Base-by-base conservation (phyloP, 2,113 vertebrate genomes). In the Heliornis fulica region DNA sequence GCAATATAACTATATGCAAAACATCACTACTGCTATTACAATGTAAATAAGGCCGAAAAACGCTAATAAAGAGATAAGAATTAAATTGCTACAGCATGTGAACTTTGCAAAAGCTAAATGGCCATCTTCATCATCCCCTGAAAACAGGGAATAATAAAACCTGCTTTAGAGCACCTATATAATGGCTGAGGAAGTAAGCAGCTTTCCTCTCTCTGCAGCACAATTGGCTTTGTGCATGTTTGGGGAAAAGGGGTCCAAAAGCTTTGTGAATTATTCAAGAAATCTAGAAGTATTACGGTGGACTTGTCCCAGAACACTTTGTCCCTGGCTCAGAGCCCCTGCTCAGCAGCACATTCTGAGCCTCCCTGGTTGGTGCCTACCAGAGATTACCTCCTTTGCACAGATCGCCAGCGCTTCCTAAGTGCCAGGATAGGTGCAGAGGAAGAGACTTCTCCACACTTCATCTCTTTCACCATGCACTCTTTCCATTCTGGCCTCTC, bases 221-320 rank as follows among this genome's bases (percentile, higher is more conserved):
- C 41, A 72, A 59, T 15, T 56, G 56, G 68, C 46, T 93, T 94
- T 83, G 41, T 45, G 63, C 32, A 15, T 65, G 56, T 57, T 51
- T 87, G 71, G 60, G 83, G 61, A 13, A 79, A 93, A 87, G 83
- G 65, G 90, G 86, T 84, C 48, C 45, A 87, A 90, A 84, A 92
- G n/a, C 80, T 89, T 86, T 29, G 14, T 57, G 77, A 94, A 85
- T 96, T 93, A 87, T 71, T 91, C 32, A 34, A 88, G 75, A 90
- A 77, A 80, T 63, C 34, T 63, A 54, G 63, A 86, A 83, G n/a
- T 53, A n/a, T 66, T 63, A 65, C 29, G 77, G 56, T 63, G 83
- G 59, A 88, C 3, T 1, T 53, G 76, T 48, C 83, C 85, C 79
- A 66, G 78, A 74, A 91, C 82, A 66, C 54, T 94, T 70, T 60